A percentile compares a stretch with the other conserved stretches of the same genome.
These are phyloP conservation scores for Lepisosteus osseus DNA, from an alignment of 2,113 vertebrate genomes.

Conservation along the genomic window DNA sequence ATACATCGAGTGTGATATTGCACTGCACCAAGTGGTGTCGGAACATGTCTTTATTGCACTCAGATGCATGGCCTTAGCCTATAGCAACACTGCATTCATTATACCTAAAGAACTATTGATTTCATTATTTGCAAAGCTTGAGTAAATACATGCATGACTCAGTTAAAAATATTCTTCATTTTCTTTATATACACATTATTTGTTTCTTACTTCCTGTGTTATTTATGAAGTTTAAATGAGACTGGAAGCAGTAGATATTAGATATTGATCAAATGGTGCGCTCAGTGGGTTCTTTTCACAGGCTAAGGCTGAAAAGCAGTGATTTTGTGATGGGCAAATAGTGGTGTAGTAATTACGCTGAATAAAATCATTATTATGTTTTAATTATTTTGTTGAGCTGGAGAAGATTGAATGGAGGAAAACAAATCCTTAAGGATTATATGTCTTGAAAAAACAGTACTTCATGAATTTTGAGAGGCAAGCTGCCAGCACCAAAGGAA, in stretches of 20 bases:
- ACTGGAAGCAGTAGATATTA: neutral
- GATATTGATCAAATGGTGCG: neutral
- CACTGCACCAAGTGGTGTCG: neutral
- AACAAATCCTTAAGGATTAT: slow-evolving; percentile 1
- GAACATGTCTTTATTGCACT: neutral
- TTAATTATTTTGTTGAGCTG: neutral
- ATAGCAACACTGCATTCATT: neutral
- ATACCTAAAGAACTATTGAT: slow-evolving; percentile 2
- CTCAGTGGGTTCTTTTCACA: neutral
- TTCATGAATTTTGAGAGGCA: neutral
- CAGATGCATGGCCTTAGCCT: neutral
- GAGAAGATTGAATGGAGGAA: neutral
- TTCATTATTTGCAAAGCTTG: neutral
- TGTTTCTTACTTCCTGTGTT: neutral
- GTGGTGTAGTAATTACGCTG: neutral
- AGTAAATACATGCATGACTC: neutral
- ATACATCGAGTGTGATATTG: neutral
- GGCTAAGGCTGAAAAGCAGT: neutral
- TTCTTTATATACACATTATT: neutral
- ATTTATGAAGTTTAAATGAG: neutral
- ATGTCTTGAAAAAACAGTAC: slow-evolving; percentile 1
- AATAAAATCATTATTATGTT: slow-evolving; percentile 2
- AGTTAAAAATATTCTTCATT: neutral
- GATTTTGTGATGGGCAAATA: neutral
- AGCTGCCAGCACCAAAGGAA: neutral